Evolutionary conservation across 2,113 vertebrate species (phyloP), one percentile per base, ranked within the genome.

Genomic region (Anolis carolinensis): DNA sequence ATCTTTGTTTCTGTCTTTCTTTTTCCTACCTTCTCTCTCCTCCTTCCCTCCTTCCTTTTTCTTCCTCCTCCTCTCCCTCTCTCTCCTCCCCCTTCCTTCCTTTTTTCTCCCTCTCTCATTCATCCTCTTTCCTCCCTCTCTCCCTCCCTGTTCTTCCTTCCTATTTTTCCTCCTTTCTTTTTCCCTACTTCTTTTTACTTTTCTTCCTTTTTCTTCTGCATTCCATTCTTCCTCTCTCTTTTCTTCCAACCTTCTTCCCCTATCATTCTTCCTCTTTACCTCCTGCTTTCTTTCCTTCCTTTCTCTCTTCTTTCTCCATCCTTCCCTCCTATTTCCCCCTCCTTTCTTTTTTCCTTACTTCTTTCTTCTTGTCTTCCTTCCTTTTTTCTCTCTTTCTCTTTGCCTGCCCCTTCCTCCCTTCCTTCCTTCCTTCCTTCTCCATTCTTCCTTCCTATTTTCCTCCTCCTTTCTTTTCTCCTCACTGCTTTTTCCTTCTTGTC

Each of bases 311-410:
- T 25, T 30, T 10, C 30, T 27, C 23, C 39, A 44, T 4, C 77
- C 73, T 27, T 75, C 72, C 70, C 34, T 32, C 36, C 36, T 20
- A 23, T 14, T 36, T 74, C 2, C 72, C 21, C 39, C 39, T 13
- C 36, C 39, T 74, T 39, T n/a, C 30, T 52, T 25, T 27, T 18
- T 48, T 27, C 30, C 59, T 44, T 48, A 36, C 1, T 85, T 32
- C 70, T 62, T 79, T 92, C 10, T 91, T 91, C 84, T 91, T 86
- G n/a, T 59, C 62, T 77, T 91, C 7, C 89, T 90, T 85, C 92
- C 87, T 73, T 20, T 9, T 32, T 30, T 16, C 13, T 18, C 36
- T 39, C 8, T 6, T 32, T 36, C 9, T 34, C 36, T 9, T 73
- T 32, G 4, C 2, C 7, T 20, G 18, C 27, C n/a, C n/a, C 25